Percentiles rank a stretch among this genome's conserved stretches.
These are phyloP conservation scores for Eulithis prunata DNA, from an alignment of 2,888 invertebrate genomes.

Conservation along the genomic window DNA sequence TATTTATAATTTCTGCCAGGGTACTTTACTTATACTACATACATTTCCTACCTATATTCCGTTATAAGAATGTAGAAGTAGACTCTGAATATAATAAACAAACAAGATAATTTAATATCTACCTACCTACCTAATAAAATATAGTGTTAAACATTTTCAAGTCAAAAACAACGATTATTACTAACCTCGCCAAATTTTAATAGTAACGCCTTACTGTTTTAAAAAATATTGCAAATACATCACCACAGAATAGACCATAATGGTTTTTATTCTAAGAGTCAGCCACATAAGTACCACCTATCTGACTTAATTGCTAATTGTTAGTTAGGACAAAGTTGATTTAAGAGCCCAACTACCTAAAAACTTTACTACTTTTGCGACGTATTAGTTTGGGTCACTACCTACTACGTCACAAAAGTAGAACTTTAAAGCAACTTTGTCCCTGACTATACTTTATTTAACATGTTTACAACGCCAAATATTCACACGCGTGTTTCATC, in stretches of 20 bases:
- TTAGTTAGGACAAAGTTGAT: too few species aligned
- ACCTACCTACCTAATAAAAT: conserved; percentile 5
- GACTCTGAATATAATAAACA: background rate
- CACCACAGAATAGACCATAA: conserved; percentile 13
- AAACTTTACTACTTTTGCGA: too few species aligned
- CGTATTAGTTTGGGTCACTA: too few species aligned
- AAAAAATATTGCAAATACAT: conserved; percentile 25
- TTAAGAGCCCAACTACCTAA: too few species aligned
- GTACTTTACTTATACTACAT: background rate
- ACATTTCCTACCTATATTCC: background rate
- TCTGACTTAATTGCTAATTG: too few species aligned
- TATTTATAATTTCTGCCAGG: conserved; percentile 16
- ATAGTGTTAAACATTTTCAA: conserved; percentile 27
- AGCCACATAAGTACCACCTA: background rate
- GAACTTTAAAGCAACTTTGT: too few species aligned
- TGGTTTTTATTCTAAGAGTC: background rate
- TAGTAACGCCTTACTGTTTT: conserved; percentile 7
- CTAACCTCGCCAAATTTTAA: conserved; percentile 8
- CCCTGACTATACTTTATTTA: too few species aligned
- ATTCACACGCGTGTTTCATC: too few species aligned
- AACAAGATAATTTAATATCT: background rate
- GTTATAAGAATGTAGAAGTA: conserved; percentile 3
- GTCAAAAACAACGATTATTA: conserved; percentile 21
- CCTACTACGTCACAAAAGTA: too few species aligned
- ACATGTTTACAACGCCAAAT: too few species aligned